Base-by-base conservation (phyloP, 2,113 vertebrate genomes). In the Lagenorhynchus albirostris region DNA sequence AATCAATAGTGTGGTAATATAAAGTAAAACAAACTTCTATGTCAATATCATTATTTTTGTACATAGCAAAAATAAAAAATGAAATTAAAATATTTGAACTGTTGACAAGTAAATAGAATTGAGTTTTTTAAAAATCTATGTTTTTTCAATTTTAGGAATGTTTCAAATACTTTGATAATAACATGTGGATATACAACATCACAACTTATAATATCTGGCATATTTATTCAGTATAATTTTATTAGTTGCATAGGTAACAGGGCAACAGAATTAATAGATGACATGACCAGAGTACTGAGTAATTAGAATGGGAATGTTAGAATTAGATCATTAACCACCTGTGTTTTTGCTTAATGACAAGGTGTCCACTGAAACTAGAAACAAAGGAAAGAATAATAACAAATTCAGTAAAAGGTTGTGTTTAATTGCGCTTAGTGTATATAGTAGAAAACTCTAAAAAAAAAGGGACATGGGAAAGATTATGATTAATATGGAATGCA, bases 291-390 rank as follows among this genome's bases (percentile, higher is more conserved):
- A 96, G 87, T 96, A 87, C 79, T 90, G 74, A 96, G n/a, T 80
- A 94, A 96, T 96, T 96, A 95, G 87, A 95, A 96, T 67, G 70
- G 83, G 76, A 92, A 63, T 92, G 44, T 95, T 83, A 89, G 79
- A 97, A 97, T 96, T 96, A 97, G 82, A 90, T 97, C 87, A 97
- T 96, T 96, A 97, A 55, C 83, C 60, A 58, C 84, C 73, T 96
- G 79, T 65, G 76, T 96, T 90, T 97, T 92, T 94, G 36, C 81
- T 74, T 96, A 95, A 98, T 97, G 94, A 95, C 15, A 83, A 91
- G 58, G 63, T 81, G 92, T 68, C 33, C 31, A 81, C 50, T 58
- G 58, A 55, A 96, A 98, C 97, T 97, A 95, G 77, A 82, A 91
- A 67, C 65, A 92, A 84, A 95, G 83, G 53, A 95, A 21, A 26